Percentiles rank a stretch among this genome's conserved stretches.
phyloP scores from a whole-genome alignment of 2,888 invertebrate genomes.

The Lepidonotus clava region DNA sequence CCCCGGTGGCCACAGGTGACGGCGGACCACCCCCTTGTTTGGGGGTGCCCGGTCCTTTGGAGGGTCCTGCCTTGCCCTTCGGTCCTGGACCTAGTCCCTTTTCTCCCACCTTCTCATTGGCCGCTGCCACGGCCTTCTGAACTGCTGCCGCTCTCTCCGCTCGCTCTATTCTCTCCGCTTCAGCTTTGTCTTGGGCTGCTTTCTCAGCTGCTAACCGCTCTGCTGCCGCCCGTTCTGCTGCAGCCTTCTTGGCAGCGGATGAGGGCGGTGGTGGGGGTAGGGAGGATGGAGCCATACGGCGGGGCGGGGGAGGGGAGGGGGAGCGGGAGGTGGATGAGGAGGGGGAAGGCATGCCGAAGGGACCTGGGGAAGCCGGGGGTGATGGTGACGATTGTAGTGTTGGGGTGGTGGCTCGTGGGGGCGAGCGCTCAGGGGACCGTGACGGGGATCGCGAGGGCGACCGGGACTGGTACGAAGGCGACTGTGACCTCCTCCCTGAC shows the following conservation, averaged over 20 bases:
- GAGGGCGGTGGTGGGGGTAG: constrained; percentile 47
- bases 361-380: constrained; percentile 30
- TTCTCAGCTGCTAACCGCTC: constrained; percentile 24
- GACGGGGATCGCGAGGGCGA: constrained; percentile 46
- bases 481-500: constrained; percentile 12
- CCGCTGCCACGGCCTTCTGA: neutral
- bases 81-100: no score
- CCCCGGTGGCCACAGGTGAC: neutral
- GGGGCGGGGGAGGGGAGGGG: constrained; percentile 42
- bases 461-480: constrained; percentile 29
- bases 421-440: neutral
- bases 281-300: neutral
- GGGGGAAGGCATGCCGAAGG: neutral
- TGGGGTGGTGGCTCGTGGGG: constrained; percentile 7
- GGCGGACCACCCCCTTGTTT: neutral
- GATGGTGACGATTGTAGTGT: constrained; percentile 11
- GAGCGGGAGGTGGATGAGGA: constrained; percentile 22
- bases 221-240: neutral
- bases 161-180: neutral
- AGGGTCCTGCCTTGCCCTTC: neutral
- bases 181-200: neutral
- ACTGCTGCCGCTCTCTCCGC: neutral
- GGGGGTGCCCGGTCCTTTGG: neutral
- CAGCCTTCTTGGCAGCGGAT: neutral
- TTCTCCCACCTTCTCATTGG: neutral